These are phyloP conservation scores for Erpobdella octoculata DNA, from an alignment of 2,888 invertebrate genomes.

Conservation along the genomic window DNA sequence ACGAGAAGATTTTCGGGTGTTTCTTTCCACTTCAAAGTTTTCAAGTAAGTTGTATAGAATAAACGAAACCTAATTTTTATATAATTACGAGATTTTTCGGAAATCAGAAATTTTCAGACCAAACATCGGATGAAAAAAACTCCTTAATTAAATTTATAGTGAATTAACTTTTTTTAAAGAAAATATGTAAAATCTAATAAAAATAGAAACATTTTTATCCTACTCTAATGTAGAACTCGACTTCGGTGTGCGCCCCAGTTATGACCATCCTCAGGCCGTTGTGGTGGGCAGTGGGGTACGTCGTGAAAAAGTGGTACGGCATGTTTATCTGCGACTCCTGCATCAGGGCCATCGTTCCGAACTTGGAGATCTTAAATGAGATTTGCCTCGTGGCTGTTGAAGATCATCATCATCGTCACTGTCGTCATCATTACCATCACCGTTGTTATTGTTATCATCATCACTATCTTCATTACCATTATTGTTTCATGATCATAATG, in stretches of 20 bases:
- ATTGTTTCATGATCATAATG: background rate
- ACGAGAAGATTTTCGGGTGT: too few relatives aligned
- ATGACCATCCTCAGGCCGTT: background rate
- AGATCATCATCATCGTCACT: background rate
- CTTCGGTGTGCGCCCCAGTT: background rate
- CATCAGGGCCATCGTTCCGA: conserved; percentile 12
- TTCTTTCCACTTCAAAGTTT: too few relatives aligned
- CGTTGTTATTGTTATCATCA: background rate
- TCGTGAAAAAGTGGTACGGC: conserved; percentile 1
- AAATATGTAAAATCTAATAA: background rate
- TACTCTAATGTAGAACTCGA: too few relatives aligned
- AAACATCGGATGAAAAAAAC: too few relatives aligned
- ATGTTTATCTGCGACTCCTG: conserved; percentile 13
- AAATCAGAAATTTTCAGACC: too few relatives aligned
- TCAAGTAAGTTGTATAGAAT: too few relatives aligned
- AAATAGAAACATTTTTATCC: too few relatives aligned
- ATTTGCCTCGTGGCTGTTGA: conserved; percentile 9
- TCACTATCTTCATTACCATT: background rate
- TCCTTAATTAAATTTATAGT: background rate
- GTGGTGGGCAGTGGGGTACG: background rate
- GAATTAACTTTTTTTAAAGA: background rate
- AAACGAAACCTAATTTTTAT: too few relatives aligned
- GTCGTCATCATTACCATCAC: background rate
- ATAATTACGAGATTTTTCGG: too few relatives aligned
- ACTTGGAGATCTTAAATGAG: conserved; percentile 15